Base-by-base conservation (phyloP, 2,888 invertebrate species). In the Acronicta aceris region DNA sequence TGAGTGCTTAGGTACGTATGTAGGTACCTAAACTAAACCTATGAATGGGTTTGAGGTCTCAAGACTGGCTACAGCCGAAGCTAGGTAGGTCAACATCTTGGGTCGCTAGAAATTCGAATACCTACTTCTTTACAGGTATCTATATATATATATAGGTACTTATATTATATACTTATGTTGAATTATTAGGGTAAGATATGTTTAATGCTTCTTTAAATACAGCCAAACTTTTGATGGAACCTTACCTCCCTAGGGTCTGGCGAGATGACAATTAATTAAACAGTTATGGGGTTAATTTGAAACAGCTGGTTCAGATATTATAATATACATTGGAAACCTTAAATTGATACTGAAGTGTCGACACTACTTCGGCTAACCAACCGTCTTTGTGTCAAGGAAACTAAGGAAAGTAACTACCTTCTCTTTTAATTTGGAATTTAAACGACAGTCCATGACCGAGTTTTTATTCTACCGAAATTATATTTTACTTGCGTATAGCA, bases 261-360 rank as follows among this genome's bases (percentile, higher is more conserved):
- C 69, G 77, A 79, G 83, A 78, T 78, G 83, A 84, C 85, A 86
- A 87, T 88, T 88, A 88, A 87, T 88, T 87, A 86, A 86, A 85
- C 82, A 82, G 79, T 83, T 85, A 82, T 81, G 81, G 81, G 81
- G 79, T 84, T 85, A 79, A 87, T 84, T 82, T 81, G 83, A 75
- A 83, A 81, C 88, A 87, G 85, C 87, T 86, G 88, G 75, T 79
- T 79, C 71, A 74, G 81, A 82, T 83, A 83, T 83, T 83, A 79
- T 80, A 81, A 82, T 81, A 79, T 81, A 82, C 85, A 85, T 84
- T 84, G 77, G 67, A 79, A 77, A 81, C 85, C 83, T 82, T 77
- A 71, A 74, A 73, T 81, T 80, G 71, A 77, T 77, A 79, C 71
- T 74, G 59, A 59, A 78, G 59, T 72, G 68, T 72, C 61, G 80